Evolutionary conservation across 2,797 vertebrate genomes (phyloP), one percentile per base, ranked within the genome.

Genomic region (Antennarius maculatus): DNA sequence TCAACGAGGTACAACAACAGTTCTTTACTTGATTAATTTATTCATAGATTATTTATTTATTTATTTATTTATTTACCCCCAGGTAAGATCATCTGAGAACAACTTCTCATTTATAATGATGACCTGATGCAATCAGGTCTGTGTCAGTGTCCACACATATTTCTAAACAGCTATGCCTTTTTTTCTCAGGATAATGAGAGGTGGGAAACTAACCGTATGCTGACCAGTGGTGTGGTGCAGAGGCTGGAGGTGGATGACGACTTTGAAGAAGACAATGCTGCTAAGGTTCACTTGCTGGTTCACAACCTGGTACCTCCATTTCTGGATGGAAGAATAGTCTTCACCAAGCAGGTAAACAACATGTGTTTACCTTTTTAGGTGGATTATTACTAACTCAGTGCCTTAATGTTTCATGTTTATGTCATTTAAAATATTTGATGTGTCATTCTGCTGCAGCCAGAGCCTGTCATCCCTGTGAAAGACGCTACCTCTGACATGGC

Each of bases 151-250:
- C 56, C 7, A 15, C 23, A 5, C 12, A 8, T 45, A 9, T 41
- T 45, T 61, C 3, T 75, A 51, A 83, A 13, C 10, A 7, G 0
- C 28, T 69, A n/a, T 63, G 47, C 29, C 16, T 61, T 82, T 68
- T 18, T 43, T 54, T 71, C 43, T 34, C 73, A 99, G 97, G 98
- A 99, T 74, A 99, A 99, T 0, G 98, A 99, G 75, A 95, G 98
- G 41, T 99, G 98, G 97, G 98, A 99, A 89, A 99, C 98, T 0
- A 99, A 99, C 80, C 97, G 98, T 15, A 99, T 99, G 98, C 89
- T 99, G 84, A 99, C 98, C 55, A 99, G 98, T 1, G 98, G 98
- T 0, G 98, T 99, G 83, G 98, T 99, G 58, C 98, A 99, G 81
- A 94, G 98, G 48, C 85, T 99, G 69, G 98, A 99, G 84, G 97